These are phyloP conservation scores for Neopelma chrysocephalum DNA, from an alignment of 2,797 vertebrate species.

Conservation along the genomic window DNA sequence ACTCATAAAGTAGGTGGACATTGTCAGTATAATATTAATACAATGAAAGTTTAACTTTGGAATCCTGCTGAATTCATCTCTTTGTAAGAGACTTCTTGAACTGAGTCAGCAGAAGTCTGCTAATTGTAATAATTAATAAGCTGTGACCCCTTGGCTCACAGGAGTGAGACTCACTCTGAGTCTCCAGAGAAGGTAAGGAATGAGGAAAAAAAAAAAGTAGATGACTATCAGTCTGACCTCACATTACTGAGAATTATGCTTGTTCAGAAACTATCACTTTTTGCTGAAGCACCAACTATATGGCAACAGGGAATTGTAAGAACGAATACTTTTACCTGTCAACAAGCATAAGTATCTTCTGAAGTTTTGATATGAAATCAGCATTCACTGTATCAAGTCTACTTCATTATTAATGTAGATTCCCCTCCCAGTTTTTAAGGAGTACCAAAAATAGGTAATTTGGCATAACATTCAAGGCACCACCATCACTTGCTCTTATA, in stretches of 20 bases:
- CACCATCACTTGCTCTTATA: not conserved
- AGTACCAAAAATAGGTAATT: not conserved
- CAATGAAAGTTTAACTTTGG: not conserved
- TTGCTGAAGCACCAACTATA: not conserved
- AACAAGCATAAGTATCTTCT: not conserved
- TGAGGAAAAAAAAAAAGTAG: not conserved
- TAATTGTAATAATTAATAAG: constrained; percentile 22
- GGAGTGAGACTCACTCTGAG: not conserved
- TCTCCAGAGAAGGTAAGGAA: not conserved
- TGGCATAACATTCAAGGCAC: not conserved
- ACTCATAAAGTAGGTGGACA: not conserved
- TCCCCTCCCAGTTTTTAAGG: not conserved
- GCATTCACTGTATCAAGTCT: not conserved
- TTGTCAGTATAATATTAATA: not conserved
- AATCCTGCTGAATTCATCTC: not conserved
- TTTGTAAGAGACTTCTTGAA: not conserved
- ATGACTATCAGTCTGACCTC: not conserved
- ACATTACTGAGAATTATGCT: not conserved
- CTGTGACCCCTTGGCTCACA: not conserved
- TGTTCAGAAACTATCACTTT: not conserved
- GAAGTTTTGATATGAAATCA: not conserved
- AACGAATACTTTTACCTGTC: not conserved
- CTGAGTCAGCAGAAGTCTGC: not conserved
- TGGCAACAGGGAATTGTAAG: not conserved
- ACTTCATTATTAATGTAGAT: not conserved